A percentile compares a stretch with the other conserved stretches of the same genome.
Evolutionary conservation across 2,888 invertebrate species (phyloP).

Genomic region (Orthosia gracilis): DNA sequence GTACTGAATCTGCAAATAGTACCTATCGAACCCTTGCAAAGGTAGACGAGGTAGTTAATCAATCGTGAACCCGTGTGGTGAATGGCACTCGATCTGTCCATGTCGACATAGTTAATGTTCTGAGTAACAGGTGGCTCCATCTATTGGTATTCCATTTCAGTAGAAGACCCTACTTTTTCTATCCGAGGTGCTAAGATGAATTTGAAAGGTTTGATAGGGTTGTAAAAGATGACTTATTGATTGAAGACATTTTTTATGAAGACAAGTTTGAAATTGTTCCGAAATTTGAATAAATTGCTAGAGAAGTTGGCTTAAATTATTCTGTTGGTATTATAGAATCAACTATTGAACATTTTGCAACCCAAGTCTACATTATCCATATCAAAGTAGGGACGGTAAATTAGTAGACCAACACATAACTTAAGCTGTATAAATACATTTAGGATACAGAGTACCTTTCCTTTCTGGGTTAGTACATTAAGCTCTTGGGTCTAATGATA

Average conservation of each 20-base stretch:
- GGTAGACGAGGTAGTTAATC: conserved; percentile 32
- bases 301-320: conserved; percentile 4
- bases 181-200: conserved; percentile 15
- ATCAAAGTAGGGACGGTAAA: conserved; percentile 42
- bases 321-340: neutral
- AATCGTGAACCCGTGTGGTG: conserved; percentile 40
- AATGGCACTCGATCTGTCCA: conserved; percentile 60
- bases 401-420: conserved; percentile 29
- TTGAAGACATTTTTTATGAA: neutral
- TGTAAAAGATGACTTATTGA: neutral
- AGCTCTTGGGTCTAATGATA: conserved; percentile 26
- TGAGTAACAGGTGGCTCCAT: conserved; percentile 60
- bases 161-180: conserved; percentile 43
- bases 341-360: conserved; percentile 18
- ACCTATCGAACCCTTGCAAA: neutral
- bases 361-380: conserved; percentile 40
- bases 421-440: conserved; percentile 37
- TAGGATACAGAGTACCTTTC: conserved; percentile 34
- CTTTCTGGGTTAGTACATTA: conserved; percentile 32
- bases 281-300: neutral
- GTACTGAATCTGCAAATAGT: neutral
- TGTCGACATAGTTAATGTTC: conserved; percentile 59
- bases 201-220: conserved; percentile 6
- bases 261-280: neutral
- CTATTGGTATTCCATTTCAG: conserved; percentile 54